Evolutionary conservation across 2,113 vertebrate genomes (phyloP).

Genomic region (Nycticorax nycticorax): DNA sequence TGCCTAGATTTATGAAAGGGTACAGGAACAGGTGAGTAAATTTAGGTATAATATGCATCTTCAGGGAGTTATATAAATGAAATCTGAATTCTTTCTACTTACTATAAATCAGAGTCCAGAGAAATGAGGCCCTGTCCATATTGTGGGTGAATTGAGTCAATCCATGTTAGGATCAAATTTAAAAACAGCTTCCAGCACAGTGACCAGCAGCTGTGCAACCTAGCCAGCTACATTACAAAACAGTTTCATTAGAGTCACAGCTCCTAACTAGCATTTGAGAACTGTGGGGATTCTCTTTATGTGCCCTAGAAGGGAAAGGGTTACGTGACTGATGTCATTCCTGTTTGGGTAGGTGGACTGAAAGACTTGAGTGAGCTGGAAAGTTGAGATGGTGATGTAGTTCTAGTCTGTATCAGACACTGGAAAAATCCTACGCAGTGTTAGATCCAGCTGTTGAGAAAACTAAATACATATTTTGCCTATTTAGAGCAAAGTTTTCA

Average conservation of each 20-base stretch:
- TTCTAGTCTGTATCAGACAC: neutral
- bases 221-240: neutral
- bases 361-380: neutral
- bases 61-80: slow-evolving; percentile 8
- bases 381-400: neutral
- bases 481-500: neutral
- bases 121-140: neutral
- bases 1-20: neutral
- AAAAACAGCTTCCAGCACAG: slow-evolving; percentile 14
- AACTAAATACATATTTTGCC: neutral
- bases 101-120: neutral
- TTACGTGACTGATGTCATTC: neutral
- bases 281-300: neutral
- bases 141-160: slow-evolving; percentile 23
- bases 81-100: slow-evolving; percentile 13
- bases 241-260: neutral
- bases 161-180: neutral
- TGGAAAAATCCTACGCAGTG: neutral
- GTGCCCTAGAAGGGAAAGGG: neutral
- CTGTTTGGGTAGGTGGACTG: neutral
- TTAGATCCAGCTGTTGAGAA: neutral
- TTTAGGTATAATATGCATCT: neutral
- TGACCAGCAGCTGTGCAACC: neutral
- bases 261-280: neutral
- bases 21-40: neutral